Evolutionary conservation across 2,113 vertebrate species (phyloP), one percentile per base, ranked within the genome.

Genomic region (Alligator mississippiensis): DNA sequence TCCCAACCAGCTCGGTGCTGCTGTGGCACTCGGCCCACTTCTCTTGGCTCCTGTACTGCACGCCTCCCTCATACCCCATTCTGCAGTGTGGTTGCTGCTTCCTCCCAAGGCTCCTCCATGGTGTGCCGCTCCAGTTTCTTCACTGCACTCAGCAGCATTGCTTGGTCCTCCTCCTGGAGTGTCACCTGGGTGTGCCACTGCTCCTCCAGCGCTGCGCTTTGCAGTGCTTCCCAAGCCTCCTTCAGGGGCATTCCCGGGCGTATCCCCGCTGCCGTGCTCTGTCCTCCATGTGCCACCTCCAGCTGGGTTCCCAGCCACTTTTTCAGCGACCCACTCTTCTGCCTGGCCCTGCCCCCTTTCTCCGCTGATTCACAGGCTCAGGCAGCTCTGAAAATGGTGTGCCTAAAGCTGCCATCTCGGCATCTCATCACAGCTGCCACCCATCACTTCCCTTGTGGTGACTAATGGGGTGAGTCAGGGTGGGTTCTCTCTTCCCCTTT

Each of bases 191-290:
- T 57, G 24, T 21, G 18, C 12, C 1, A 2, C 0, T 10, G 59
- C 59, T 68, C 63, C 38, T 7, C 14, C 27, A 34, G 75, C 4
- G 61, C 58, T 3, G 10, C n/a, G 9, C 66, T 30, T 8, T 17
- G 66, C 54, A 60, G 24, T 0, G 34, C 60, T 6, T 34, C 47
- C 57, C 70, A 80, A 54, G 74, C 47, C 27, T 68, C 21, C 30
- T 77, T 21, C 1, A 55, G 68, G 21, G 55, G 7, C 9, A 24
- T 62, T 2, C 3, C 11, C n/a, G 79, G 24, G 5, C 5, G 10
- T 64, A 2, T 47, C 1, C 15, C 9, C 1, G 1, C 3, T 84
- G 80, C 57, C 2, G 0, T 19, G 47, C 34, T 57, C 47, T 9
- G 7, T 47, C 24, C 54, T 63, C 28, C 59, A 27, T 80, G 38